Percentiles rank a stretch among this genome's conserved stretches.
Conservation (phyloP, 2,797 vertebrate genomes). For the Platyrinchus mystaceus region DNA sequence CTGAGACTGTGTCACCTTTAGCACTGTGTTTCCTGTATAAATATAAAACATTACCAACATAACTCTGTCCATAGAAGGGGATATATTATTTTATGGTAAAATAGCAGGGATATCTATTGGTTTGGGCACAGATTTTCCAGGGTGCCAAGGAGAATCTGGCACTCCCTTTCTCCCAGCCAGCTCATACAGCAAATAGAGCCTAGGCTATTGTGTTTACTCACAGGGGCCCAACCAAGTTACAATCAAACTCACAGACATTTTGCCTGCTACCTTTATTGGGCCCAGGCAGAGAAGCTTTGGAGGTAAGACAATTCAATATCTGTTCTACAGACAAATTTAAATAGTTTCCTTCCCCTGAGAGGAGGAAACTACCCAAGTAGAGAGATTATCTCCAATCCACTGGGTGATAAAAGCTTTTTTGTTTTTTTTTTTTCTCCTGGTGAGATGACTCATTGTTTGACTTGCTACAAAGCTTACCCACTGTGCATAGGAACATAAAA, state of each 20-base stretch:
- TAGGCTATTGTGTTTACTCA: neutral
- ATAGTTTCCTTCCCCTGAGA: neutral
- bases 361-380: slow-evolving; percentile 5
- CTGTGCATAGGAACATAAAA: slow-evolving; percentile 25
- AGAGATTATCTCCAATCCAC: slow-evolving; percentile 41
- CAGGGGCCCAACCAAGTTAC: neutral
- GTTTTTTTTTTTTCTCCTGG: neutral
- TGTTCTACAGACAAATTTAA: neutral
- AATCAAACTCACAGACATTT: neutral
- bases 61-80: neutral
- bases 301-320: neutral
- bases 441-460: slow-evolving; percentile 65
- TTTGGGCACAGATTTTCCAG: neutral
- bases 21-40: neutral
- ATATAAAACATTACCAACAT: neutral
- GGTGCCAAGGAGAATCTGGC: neutral
- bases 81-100: neutral
- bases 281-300: neutral
- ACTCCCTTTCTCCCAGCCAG: neutral
- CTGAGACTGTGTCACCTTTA: neutral
- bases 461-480: slow-evolving; percentile 47
- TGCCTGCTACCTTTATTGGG: neutral
- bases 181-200: neutral
- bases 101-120: neutral
- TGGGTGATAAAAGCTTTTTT: slow-evolving; percentile 37